Conservation (phyloP, 2,113 vertebrate genomes). For the Aptenodytes patagonicus region DNA sequence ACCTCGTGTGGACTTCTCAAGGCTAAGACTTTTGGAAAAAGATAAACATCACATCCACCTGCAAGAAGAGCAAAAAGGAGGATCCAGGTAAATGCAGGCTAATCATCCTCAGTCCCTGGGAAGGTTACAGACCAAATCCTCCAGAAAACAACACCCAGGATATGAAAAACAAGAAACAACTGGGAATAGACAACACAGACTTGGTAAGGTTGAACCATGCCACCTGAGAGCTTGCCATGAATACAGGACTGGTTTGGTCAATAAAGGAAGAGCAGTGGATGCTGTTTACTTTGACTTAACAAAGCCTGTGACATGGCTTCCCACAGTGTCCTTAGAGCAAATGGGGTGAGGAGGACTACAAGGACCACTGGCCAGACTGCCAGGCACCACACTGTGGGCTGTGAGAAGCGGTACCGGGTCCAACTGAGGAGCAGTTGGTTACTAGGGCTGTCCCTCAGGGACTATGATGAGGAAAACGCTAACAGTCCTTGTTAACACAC, state of each 20-base stretch:
- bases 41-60: not conserved
- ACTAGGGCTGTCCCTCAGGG: too few species aligned
- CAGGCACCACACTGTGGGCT: not conserved
- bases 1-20: not conserved
- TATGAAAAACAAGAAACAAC: not conserved
- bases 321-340: not conserved
- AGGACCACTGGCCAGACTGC: not conserved
- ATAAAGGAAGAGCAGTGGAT: not conserved
- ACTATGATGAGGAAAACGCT: not conserved
- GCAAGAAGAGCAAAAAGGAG: not conserved
- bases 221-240: not conserved
- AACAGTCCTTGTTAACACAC: not conserved
- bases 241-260: not conserved
- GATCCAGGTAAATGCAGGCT: not conserved
- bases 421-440: not conserved
- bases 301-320: not conserved
- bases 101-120: not conserved
- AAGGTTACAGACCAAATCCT: not conserved
- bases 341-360: not conserved
- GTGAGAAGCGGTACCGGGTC: fast-evolving
- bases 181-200: not conserved
- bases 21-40: not conserved
- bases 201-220: not conserved
- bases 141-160: not conserved
- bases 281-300: not conserved